Evolutionary conservation across 2,797 vertebrate species (phyloP), one percentile per base, ranked within the genome.

Genomic region (Artibeus lituratus): DNA sequence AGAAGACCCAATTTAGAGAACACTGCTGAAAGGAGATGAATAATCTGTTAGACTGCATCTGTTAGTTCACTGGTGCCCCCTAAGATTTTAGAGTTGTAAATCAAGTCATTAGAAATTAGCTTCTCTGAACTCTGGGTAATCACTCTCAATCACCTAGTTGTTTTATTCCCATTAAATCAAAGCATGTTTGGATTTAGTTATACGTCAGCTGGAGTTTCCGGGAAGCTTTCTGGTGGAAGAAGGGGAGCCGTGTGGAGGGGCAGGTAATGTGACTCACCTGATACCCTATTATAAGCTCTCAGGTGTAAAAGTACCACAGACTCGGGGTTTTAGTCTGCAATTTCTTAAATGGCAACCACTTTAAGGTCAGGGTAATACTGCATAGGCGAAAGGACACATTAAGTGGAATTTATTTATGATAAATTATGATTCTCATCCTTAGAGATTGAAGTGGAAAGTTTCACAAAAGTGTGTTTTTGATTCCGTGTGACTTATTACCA

Each of bases 11-110:
- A 86, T 92, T 86, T 96, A 97, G 67, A 97, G 93, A 67, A 92
- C 90, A 98, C 32, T 94, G 96, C 95, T 97, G 93, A 87, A 98
- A 97, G 97, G 95, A 97, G 95, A 97, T 22, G 94, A 91, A 96
- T 96, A 97, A 96, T 94, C 93, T 94, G 92, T 96, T 92, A 97
- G 94, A 97, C 91, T 88, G 12, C 11, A 83, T 80, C 91, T 95
- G 83, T 47, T 62, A 92, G 24, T 94, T 49, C 57, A 87, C 73
- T 7, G n/a, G 67, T 88, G 78, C 35, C 82, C 91, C 94, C 87
- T 76, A 93, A 70, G 53, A 10, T 94, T 94, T 94, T 72, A 65
- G 90, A 77, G 21, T 84, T 73, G 81, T 83, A 94, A 92, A 94
- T 89, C 94, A 96, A 97, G 83, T 85, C 32, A 85, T 29, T 78